A percentile compares a stretch with the other conserved stretches of the same genome.
phyloP scores from a whole-genome alignment of 2,113 vertebrate species.

The Reinhardtius hippoglossoides region DNA sequence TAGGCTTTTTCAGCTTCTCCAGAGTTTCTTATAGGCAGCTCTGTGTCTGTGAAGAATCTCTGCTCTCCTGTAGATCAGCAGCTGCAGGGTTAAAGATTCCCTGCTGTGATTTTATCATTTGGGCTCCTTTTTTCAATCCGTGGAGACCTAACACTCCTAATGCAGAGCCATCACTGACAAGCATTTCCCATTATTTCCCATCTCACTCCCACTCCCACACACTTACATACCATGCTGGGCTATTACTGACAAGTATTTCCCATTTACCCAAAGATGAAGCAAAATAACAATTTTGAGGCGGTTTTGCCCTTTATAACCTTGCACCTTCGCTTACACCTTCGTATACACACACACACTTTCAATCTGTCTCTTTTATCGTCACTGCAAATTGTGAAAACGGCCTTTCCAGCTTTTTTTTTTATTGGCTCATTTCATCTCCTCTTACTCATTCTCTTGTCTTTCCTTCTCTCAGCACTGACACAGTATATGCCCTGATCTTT shows the following conservation, averaged over 20 bases:
- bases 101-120: slow-evolving; percentile 56
- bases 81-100: slow-evolving; percentile 30
- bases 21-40: not conserved
- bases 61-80: slow-evolving; percentile 5
- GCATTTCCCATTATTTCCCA: slow-evolving; percentile 75
- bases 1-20: not conserved
- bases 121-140: slow-evolving; percentile 31
- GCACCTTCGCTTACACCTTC: slow-evolving; percentile 43
- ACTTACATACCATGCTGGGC: slow-evolving; percentile 35
- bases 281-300: slow-evolving; percentile 57
- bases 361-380: slow-evolving; percentile 26
- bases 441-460: slow-evolving; percentile 19
- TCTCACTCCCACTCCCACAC: slow-evolving; percentile 34
- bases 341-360: slow-evolving; percentile 27
- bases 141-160: slow-evolving; percentile 63
- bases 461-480: slow-evolving; percentile 17
- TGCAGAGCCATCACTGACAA: slow-evolving; percentile 68
- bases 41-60: not conserved
- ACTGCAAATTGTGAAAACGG: slow-evolving; percentile 17
- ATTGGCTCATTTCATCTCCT: slow-evolving; percentile 48
- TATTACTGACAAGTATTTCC: slow-evolving; percentile 72
- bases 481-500: not conserved
- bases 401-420: slow-evolving; percentile 52
- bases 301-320: slow-evolving; percentile 66
- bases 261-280: slow-evolving; percentile 66